Percentiles rank a stretch among this genome's conserved stretches.
Evolutionary conservation across 2,888 invertebrate species (phyloP).

Genomic region (Cantharis flavilabris): DNA sequence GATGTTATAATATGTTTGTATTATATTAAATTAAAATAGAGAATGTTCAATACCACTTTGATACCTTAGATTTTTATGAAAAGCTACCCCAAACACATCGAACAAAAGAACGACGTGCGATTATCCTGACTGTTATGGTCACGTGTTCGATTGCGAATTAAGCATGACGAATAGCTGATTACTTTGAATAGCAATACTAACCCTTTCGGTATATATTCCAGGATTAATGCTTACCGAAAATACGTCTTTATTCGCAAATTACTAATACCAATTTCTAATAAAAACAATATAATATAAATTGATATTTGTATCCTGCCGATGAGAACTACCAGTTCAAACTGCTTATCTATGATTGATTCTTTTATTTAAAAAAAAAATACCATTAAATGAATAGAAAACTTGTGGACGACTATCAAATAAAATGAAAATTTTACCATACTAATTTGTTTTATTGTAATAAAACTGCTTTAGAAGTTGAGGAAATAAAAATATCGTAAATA

Average conservation of each 20-base stretch:
- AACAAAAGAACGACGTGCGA: constrained; percentile 37
- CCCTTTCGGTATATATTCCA: neutral
- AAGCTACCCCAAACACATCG: constrained; percentile 6
- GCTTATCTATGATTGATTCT: neutral
- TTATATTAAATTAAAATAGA: neutral
- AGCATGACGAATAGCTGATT: constrained; percentile 54
- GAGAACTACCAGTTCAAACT: neutral
- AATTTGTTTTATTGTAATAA: neutral
- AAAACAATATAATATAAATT: neutral
- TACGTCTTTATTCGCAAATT: neutral
- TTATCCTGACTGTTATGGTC: constrained; percentile 46
- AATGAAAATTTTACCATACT: neutral
- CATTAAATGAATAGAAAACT: neutral
- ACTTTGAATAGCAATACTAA: constrained; percentile 33
- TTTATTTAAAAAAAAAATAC: neutral
- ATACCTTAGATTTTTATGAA: constrained; percentile 1
- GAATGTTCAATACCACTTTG: neutral
- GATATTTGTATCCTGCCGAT: neutral
- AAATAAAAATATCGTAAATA: constrained; percentile 1
- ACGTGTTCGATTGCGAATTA: constrained; percentile 52
- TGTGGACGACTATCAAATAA: neutral
- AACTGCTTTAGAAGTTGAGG: neutral
- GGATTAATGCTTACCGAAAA: neutral
- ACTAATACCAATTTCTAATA: too few species aligned
- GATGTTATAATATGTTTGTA: neutral